Conservation (phyloP, 2,797 vertebrate genomes). For the Rhadinocentrus ornatus region DNA sequence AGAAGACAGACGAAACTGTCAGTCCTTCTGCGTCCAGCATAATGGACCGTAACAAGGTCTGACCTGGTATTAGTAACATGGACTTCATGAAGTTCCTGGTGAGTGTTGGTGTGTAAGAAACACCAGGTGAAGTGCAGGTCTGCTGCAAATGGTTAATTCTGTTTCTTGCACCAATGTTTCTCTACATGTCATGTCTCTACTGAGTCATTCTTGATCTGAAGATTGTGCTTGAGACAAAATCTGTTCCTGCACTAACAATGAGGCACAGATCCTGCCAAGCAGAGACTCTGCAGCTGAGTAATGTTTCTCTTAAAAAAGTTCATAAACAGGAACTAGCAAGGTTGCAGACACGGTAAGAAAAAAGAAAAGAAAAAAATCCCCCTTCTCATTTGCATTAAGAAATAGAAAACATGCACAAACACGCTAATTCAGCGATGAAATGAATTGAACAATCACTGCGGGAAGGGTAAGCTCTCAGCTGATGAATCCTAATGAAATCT, state of each 20-base stretch:
- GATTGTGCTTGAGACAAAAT: not conserved
- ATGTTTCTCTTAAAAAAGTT: not conserved
- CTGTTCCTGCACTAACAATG: not conserved
- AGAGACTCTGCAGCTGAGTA: conserved; percentile 14
- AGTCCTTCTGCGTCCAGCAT: too few relatives aligned
- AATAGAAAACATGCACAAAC: conserved; percentile 77
- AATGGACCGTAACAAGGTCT: too few relatives aligned
- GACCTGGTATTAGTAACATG: too few relatives aligned
- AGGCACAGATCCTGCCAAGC: not conserved
- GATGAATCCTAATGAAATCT: conserved; percentile 85
- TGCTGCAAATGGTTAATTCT: too few relatives aligned
- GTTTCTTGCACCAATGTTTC: too few relatives aligned
- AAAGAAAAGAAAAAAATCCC: not conserved
- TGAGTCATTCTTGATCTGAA: not conserved
- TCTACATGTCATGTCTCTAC: too few relatives aligned
- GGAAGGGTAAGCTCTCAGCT: conserved; percentile 68
- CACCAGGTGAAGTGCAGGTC: too few relatives aligned
- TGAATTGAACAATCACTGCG: conserved; percentile 77
- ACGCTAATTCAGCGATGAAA: conserved; percentile 82
- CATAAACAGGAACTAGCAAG: too few relatives aligned
- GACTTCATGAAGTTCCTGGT: too few relatives aligned
- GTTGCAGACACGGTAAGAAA: too few relatives aligned
- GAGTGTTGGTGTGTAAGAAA: too few relatives aligned
- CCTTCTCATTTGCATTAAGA: conserved; percentile 58
- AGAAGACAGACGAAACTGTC: too few relatives aligned